Percentiles rank a stretch among this genome's conserved stretches.
phyloP scores from a whole-genome alignment of 2,113 vertebrate genomes.

The Albula glossodonta region DNA sequence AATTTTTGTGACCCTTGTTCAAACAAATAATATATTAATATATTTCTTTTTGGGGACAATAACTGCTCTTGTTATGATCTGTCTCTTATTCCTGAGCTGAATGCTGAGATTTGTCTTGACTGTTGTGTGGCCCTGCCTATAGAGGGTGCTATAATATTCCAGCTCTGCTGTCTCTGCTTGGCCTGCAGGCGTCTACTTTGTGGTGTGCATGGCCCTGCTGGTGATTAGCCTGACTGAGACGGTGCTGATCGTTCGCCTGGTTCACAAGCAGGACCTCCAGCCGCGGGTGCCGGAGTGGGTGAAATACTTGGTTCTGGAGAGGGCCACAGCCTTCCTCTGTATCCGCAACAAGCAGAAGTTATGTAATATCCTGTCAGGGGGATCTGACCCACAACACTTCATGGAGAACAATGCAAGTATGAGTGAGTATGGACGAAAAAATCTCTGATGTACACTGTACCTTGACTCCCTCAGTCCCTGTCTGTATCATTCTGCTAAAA shows the following conservation, averaged over 20 bases:
- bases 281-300: slow-evolving; percentile 85
- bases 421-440: slow-evolving; percentile 38
- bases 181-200: slow-evolving; percentile 85
- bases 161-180: not conserved
- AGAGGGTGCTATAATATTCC: not conserved
- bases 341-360: slow-evolving; percentile 71
- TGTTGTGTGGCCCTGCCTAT: not conserved
- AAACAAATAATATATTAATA: too few relatives aligned
- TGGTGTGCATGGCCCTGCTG: slow-evolving; percentile 96
- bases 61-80: too few relatives aligned
- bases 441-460: not conserved
- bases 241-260: slow-evolving; percentile 88
- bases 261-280: slow-evolving; percentile 94
- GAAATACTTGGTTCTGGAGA: slow-evolving; percentile 79
- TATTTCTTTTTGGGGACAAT: too few relatives aligned
- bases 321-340: slow-evolving; percentile 78
- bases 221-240: slow-evolving; percentile 94
- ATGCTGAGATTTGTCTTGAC: too few relatives aligned
- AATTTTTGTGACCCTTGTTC: too few relatives aligned
- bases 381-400: slow-evolving; percentile 62
- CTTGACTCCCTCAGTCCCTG: not conserved
- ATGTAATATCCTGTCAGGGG: slow-evolving; percentile 55
- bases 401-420: slow-evolving; percentile 67
- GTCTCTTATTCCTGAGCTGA: too few relatives aligned
- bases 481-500: not conserved